Conservation (phyloP, 2,113 vertebrate species). For the Genyomyrus donnyi region DNA sequence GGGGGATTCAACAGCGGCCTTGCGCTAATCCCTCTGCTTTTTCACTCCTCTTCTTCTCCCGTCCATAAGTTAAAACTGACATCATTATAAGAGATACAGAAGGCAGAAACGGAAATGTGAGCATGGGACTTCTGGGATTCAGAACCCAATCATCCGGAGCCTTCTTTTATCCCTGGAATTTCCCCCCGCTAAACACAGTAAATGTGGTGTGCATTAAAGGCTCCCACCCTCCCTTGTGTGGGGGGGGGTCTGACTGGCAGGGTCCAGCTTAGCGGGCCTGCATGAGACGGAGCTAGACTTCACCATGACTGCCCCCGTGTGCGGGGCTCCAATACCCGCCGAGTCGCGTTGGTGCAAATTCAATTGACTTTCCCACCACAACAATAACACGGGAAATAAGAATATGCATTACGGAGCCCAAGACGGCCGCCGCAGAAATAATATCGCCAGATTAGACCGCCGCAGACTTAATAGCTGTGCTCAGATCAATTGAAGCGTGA, state of each 20-base stretch:
- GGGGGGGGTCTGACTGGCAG: slow-evolving; percentile 4
- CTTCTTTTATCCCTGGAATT: slow-evolving; percentile 33
- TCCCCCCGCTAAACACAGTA: slow-evolving; percentile 29
- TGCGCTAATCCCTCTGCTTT: slow-evolving; percentile 12
- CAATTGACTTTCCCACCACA: slow-evolving; percentile 8
- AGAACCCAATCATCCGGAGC: slow-evolving; percentile 33
- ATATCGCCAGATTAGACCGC: slow-evolving; percentile 1
- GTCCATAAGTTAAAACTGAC: slow-evolving; percentile 26
- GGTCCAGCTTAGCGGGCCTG: slow-evolving; percentile 6
- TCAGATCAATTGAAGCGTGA: not conserved
- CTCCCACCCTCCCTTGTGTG: slow-evolving; percentile 19
- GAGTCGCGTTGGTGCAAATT: not conserved
- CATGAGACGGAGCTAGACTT: slow-evolving; percentile 18
- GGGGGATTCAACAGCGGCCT: slow-evolving; percentile 3
- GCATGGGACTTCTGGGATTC: slow-evolving; percentile 22
- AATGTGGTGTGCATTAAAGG: slow-evolving; percentile 33
- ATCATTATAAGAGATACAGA: slow-evolving; percentile 29
- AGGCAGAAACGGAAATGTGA: slow-evolving; percentile 13
- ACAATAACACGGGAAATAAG: not conserved
- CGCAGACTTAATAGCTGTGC: not conserved
- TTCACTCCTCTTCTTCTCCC: not conserved
- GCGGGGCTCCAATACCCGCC: slow-evolving; percentile 2
- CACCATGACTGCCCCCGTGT: slow-evolving; percentile 14
- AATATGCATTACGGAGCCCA: not conserved
- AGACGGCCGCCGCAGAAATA: not conserved